Evolutionary conservation across 1,140 invertebrate genomes (phyloP).

Genomic region (Nephila pilipes): DNA sequence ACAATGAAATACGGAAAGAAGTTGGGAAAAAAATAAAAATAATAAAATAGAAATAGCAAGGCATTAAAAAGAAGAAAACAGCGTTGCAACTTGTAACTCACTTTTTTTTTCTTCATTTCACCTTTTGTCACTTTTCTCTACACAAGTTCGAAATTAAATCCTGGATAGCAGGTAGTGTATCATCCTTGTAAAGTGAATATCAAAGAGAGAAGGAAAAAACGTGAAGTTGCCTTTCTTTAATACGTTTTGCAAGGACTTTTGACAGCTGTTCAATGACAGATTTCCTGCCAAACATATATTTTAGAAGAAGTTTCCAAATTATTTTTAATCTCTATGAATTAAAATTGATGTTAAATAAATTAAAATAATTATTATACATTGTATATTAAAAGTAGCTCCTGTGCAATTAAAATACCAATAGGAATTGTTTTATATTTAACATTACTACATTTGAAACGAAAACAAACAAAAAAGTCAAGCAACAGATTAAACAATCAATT

Average conservation of each 20-base stretch:
- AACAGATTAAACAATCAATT: no score
- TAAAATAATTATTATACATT: no score
- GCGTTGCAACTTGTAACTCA: constrained; percentile 2
- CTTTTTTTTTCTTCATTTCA: neutral
- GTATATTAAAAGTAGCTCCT: no score
- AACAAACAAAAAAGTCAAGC: no score
- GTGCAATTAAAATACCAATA: no score
- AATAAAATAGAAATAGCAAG: constrained; percentile 28
- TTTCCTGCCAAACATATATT: neutral
- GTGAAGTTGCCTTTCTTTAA: neutral
- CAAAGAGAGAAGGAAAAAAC: neutral
- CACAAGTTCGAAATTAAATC: constrained; percentile 52
- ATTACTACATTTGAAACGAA: no score
- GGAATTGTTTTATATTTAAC: no score
- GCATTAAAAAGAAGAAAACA: constrained; percentile 24
- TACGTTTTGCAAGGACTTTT: constrained; percentile 8
- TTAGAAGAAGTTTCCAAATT: neutral
- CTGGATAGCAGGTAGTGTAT: constrained; percentile 12
- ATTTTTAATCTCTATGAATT: no score
- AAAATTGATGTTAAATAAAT: no score
- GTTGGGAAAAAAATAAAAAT: neutral
- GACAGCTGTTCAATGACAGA: constrained; percentile 5
- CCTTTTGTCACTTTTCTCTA: constrained; percentile 13
- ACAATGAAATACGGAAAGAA: constrained; percentile 32
- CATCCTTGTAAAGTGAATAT: neutral